phyloP scores from a whole-genome alignment of 2,888 invertebrate genomes.

The Macrosiphum euphorbiae region DNA sequence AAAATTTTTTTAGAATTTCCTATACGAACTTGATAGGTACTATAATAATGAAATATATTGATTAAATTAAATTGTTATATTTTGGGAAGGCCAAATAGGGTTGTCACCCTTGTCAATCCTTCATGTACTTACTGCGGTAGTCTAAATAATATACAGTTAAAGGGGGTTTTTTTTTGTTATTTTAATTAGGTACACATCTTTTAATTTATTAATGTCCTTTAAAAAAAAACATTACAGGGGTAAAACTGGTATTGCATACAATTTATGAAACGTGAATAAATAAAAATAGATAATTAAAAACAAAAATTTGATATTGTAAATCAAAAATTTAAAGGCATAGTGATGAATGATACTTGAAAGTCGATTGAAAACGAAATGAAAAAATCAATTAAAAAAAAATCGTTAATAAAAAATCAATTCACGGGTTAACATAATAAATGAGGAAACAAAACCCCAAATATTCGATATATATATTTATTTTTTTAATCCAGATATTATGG shows the following conservation, averaged over 20 bases:
- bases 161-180: neutral
- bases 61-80: neutral
- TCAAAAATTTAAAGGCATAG: neutral
- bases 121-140: neutral
- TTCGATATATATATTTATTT: too few species aligned
- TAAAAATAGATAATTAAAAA: neutral
- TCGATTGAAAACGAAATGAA: too few species aligned
- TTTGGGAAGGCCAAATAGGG: neutral
- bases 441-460: too few species aligned
- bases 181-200: neutral
- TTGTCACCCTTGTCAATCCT: neutral
- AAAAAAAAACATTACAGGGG: neutral
- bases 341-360: too few species aligned
- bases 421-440: too few species aligned
- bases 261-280: neutral
- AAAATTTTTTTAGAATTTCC: neutral
- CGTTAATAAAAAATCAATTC: too few species aligned
- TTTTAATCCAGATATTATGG: too few species aligned
- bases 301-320: neutral
- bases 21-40: neutral
- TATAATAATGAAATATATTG: neutral
- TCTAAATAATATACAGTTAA: neutral
- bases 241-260: neutral
- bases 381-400: too few species aligned
- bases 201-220: neutral